Evolutionary conservation across 1,140 invertebrate genomes (phyloP).

Genomic region (Microplitis demolitor): DNA sequence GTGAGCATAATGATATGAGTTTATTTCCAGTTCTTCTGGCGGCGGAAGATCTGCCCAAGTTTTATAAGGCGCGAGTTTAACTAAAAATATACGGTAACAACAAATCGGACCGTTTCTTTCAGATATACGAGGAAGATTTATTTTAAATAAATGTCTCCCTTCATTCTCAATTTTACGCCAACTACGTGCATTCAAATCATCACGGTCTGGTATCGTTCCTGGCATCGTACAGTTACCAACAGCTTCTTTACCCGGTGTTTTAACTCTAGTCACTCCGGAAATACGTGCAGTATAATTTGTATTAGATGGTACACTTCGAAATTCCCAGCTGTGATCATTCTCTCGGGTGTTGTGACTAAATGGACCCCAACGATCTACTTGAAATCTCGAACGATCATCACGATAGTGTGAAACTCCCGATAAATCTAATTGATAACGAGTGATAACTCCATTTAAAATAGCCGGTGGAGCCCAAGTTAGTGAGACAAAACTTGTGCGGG

Average conservation of each 20-base stretch:
- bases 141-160: conserved; percentile 72
- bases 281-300: conserved; percentile 75
- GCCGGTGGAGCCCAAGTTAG: conserved; percentile 74
- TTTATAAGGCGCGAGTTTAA: conserved; percentile 70
- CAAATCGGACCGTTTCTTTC: conserved; percentile 87
- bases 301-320: conserved; percentile 74
- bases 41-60: conserved; percentile 69
- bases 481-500: conserved; percentile 67
- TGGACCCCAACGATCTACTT: conserved; percentile 65
- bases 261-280: conserved; percentile 72
- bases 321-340: conserved; percentile 60
- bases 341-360: conserved; percentile 66
- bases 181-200: conserved; percentile 66
- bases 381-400: conserved; percentile 63
- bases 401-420: conserved; percentile 66
- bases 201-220: conserved; percentile 70
- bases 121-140: conserved; percentile 74
- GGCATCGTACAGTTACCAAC: conserved; percentile 69
- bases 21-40: conserved; percentile 70
- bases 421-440: conserved; percentile 70
- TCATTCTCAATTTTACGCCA: conserved; percentile 75
- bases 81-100: conserved; percentile 80
- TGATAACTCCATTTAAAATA: conserved; percentile 76
- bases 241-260: conserved; percentile 69
- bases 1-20: conserved; percentile 77